Conservation (phyloP, 2,888 invertebrate species). For the Microplitis manilae region DNA sequence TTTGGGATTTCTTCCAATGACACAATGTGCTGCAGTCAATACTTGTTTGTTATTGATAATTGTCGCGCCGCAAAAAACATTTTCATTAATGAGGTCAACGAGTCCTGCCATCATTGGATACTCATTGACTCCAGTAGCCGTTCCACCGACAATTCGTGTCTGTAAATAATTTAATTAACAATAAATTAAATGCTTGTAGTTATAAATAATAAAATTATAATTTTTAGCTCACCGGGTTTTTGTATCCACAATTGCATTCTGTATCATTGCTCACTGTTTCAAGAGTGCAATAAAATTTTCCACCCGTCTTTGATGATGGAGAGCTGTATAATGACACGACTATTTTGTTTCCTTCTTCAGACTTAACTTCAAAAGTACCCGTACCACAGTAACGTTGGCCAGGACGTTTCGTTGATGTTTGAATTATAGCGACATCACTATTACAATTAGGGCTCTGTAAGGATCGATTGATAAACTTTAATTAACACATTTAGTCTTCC, state of each 20-base stretch:
- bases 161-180: slow-evolving; percentile 53
- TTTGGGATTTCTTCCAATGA: slow-evolving; percentile 24
- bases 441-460: slow-evolving; percentile 72
- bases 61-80: slow-evolving; percentile 61
- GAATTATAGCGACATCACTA: slow-evolving; percentile 73
- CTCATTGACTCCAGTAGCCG: slow-evolving; percentile 74
- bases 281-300: slow-evolving; percentile 73
- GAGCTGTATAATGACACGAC: slow-evolving; percentile 57
- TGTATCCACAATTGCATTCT: slow-evolving; percentile 76
- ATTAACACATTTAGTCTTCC: neutral
- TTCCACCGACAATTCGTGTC: slow-evolving; percentile 74
- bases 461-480: slow-evolving; percentile 37
- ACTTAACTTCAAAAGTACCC: slow-evolving; percentile 64
- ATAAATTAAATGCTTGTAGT: neutral
- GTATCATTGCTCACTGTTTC: slow-evolving; percentile 52
- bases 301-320: slow-evolving; percentile 67
- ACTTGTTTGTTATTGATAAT: slow-evolving; percentile 61
- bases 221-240: slow-evolving; percentile 68
- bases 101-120: slow-evolving; percentile 76
- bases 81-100: slow-evolving; percentile 59
- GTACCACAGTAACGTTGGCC: slow-evolving; percentile 75
- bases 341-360: slow-evolving; percentile 57
- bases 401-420: slow-evolving; percentile 71
- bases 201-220: slow-evolving; percentile 14
- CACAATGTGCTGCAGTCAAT: slow-evolving; percentile 66